phyloP scores from a whole-genome alignment of 1,140 invertebrate genomes.

The Brachystomella parvula region DNA sequence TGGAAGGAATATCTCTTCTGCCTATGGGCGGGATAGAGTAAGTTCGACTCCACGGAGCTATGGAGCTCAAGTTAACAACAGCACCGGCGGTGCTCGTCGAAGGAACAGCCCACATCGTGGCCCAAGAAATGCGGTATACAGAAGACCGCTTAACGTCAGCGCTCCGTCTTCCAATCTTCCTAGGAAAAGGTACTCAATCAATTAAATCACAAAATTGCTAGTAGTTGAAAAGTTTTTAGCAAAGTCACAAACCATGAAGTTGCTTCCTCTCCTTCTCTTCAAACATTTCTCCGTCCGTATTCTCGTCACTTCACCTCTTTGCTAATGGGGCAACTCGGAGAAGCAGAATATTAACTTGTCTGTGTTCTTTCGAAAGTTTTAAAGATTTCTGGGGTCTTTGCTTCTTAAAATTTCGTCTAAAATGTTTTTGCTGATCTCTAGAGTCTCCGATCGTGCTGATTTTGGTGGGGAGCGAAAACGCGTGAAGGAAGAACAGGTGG shows the following conservation, averaged over 20 bases:
- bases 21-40: background rate
- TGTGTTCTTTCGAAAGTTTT: too few species aligned
- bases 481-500: background rate
- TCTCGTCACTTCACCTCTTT: too few species aligned
- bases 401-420: background rate
- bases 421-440: background rate
- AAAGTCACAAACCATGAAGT: too few species aligned
- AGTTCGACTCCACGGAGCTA: background rate
- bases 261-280: too few species aligned
- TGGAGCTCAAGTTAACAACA: background rate
- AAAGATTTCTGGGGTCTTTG: background rate
- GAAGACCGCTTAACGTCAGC: background rate
- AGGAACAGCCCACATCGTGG: background rate
- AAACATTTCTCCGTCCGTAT: too few species aligned
- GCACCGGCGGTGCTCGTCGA: background rate
- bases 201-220: background rate
- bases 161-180: background rate
- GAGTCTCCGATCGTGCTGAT: background rate
- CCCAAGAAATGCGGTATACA: background rate
- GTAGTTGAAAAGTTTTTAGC: too few species aligned
- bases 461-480: conserved; percentile 13
- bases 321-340: too few species aligned
- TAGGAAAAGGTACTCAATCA: conserved; percentile 8
- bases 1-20: background rate
- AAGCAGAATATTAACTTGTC: too few species aligned